Percentiles rank a stretch among this genome's conserved stretches.
Conservation (phyloP, 2,113 vertebrate species). For the Pterophyllum scalare region DNA sequence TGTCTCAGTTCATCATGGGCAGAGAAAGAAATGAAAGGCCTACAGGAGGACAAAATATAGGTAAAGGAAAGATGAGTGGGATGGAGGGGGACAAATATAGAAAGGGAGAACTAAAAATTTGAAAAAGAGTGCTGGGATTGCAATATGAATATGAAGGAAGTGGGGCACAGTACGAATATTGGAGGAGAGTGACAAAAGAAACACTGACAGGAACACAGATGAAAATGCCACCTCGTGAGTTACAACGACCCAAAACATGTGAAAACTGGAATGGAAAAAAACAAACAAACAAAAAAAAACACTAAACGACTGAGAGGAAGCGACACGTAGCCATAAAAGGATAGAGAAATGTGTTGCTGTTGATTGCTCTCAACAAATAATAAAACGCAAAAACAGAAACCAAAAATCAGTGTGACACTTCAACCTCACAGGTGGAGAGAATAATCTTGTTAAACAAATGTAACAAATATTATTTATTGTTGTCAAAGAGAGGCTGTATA, state of each 20-base stretch:
- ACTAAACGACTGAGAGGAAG: neutral
- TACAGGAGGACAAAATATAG: slow-evolving; percentile 55
- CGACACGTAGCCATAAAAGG: neutral
- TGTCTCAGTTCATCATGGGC: slow-evolving; percentile 64
- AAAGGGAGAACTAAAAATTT: slow-evolving; percentile 25
- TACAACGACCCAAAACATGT: neutral
- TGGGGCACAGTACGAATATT: slow-evolving; percentile 21
- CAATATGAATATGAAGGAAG: slow-evolving; percentile 36
- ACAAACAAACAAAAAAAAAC: neutral
- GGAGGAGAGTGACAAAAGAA: slow-evolving; percentile 58
- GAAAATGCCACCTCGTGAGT: neutral
- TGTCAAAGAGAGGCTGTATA: neutral
- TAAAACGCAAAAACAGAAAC: neutral
- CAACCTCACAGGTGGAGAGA: neutral
- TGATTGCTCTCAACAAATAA: neutral
- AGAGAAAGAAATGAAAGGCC: slow-evolving; percentile 58
- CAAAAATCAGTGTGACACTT: neutral
- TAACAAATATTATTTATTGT: neutral
- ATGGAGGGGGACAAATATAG: slow-evolving; percentile 12
- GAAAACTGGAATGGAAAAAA: neutral
- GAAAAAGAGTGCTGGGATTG: slow-evolving; percentile 26
- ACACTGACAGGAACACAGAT: neutral
- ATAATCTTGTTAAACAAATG: neutral
- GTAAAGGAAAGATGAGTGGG: slow-evolving; percentile 41
- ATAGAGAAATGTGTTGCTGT: neutral